Base-by-base conservation (phyloP, 1,140 invertebrate genomes). In the Trachymyrmex cornetzi region DNA sequence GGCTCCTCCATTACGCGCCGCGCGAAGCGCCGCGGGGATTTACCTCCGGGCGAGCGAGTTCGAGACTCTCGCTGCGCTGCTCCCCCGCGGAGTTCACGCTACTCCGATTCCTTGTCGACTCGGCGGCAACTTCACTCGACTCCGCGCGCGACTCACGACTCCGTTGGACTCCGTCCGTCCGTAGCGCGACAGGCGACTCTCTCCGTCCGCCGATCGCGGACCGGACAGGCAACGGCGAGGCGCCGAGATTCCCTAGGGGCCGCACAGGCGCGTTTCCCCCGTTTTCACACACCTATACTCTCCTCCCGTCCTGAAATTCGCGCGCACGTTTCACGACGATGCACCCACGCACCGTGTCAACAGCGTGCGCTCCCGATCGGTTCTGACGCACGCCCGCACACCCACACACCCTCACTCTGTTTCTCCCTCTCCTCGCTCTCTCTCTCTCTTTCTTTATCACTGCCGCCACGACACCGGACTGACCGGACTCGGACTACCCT, bases 1-100 rank as follows among this genome's bases (percentile, higher is more conserved):
- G 84, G 66, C 84, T n/a, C 59, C 67, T 87, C 75, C 81, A 88
- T 86, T 87, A 80, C 85, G 88, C 80, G 63, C 63, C 72, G 74
- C 82, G 50, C 72, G 27, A 27, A 85, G 24, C 81, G 38, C 48
- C 82, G 48, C 82, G 12, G 4, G 24, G n/a, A 11, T 19, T n/a
- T 67, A 79, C 34, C n/a, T 50, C 0, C 16, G 19, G 16, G 24
- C 77, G 19, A 22, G 55, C 19, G 16, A 19, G 7, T 30, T 55
- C 69, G 27, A 53, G 11, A 57, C 34, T 67, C n/a, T 67, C 66
- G 9, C 38, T 74, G 24, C 30, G 30, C 30, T 34, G 30, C 30
- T 3, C 0, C 16, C 9, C 7, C 64, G 27, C 63, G 30, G n/a
- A 3, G 4, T 24, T 30, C 16, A 12, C 50, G 16, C 16, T 82